phyloP scores from a whole-genome alignment of 2,888 invertebrate genomes.

The Acrocera orbiculus region DNA sequence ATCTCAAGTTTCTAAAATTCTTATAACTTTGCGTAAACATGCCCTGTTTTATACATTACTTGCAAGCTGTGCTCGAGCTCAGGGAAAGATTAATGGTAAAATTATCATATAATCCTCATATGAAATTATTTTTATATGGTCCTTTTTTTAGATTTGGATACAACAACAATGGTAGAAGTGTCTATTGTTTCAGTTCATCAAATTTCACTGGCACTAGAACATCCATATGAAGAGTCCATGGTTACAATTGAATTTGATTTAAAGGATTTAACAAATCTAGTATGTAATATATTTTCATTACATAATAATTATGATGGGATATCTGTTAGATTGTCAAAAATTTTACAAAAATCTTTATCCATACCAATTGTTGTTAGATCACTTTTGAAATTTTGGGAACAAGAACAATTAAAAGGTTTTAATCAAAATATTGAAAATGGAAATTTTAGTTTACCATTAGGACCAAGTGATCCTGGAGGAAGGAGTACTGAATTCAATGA shows the following conservation, averaged over 20 bases:
- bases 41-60: conserved; percentile 80
- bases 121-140: not conserved
- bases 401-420: conserved; percentile 42
- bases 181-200: conserved; percentile 79
- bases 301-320: conserved; percentile 32
- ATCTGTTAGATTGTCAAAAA: conserved; percentile 35
- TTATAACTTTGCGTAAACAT: conserved; percentile 72
- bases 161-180: conserved; percentile 71
- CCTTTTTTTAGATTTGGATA: conserved; percentile 26
- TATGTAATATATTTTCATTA: conserved; percentile 50
- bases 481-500: conserved; percentile 13
- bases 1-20: conserved; percentile 73
- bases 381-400: conserved; percentile 71
- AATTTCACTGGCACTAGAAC: conserved; percentile 78
- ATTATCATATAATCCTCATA: conserved; percentile 4
- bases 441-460: conserved; percentile 50
- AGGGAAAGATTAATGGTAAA: conserved; percentile 54
- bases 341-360: conserved; percentile 78
- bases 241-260: conserved; percentile 83
- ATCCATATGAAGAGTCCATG: conserved; percentile 82
- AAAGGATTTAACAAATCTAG: conserved; percentile 57
- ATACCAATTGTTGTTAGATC: conserved; percentile 81
- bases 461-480: conserved; percentile 47
- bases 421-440: conserved; percentile 36
- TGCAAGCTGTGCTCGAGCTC: conserved; percentile 71